phyloP scores from a whole-genome alignment of 2,113 vertebrate genomes.

The Hyaena hyaena region DNA sequence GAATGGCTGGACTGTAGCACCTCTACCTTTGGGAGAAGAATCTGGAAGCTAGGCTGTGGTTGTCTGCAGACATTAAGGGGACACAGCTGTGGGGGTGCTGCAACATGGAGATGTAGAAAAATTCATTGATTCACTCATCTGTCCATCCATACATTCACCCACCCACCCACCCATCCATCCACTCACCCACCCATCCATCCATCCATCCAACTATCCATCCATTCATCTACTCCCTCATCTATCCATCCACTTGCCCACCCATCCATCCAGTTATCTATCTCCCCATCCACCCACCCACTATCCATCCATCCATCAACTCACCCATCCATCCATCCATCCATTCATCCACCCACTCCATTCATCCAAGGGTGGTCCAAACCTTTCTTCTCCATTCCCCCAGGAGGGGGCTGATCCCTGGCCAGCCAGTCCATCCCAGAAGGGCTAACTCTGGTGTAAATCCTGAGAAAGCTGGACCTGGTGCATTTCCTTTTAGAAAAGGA shows the following conservation, averaged over 20 bases:
- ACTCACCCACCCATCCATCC: background rate
- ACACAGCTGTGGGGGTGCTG: background rate
- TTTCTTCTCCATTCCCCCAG: background rate
- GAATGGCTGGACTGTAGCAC: background rate
- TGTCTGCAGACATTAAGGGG: background rate
- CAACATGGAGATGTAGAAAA: background rate
- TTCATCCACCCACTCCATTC: background rate
- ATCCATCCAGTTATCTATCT: background rate
- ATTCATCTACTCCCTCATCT: accelerated
- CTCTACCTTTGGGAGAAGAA: background rate
- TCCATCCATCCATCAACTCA: too few relatives aligned
- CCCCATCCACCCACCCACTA: too few relatives aligned
- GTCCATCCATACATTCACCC: background rate
- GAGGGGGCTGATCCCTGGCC: background rate
- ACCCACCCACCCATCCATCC: accelerated
- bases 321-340: background rate
- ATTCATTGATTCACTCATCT: background rate
- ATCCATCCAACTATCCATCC: background rate
- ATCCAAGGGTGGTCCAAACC: background rate
- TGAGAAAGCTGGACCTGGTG: background rate
- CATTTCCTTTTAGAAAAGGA: background rate
- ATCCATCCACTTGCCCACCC: background rate
- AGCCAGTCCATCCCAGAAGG: background rate
- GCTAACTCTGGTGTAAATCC: background rate
- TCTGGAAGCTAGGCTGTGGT: background rate